Evolutionary conservation across 2,888 invertebrate genomes (phyloP), one percentile per base, ranked within the genome.

Genomic region (Lamproptera curius): DNA sequence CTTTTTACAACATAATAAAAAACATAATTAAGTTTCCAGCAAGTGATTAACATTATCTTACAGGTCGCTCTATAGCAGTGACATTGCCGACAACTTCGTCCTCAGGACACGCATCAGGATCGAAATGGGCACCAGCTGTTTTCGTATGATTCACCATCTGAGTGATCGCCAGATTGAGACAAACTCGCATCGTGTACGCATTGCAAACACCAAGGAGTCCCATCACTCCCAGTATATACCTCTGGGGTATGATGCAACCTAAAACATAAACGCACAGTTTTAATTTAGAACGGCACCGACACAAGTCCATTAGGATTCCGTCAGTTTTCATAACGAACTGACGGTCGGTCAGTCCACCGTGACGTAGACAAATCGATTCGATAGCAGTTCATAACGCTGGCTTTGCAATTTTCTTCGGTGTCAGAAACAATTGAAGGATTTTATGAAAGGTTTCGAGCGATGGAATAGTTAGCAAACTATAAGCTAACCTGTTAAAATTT

Each of bases 121-220:
- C 77, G 6, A 51, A 53, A 43, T 65, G 58, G 1, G 51, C 49
- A 1, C 42, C 56, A 28, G 50, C 56, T 0, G 44, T 48, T 44
- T 57, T 67, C 1, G 58, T 60, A 31, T 57, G 66, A 47, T 75
- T 72, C 1, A 92, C 91, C 90, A 93, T 91, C 61, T 92, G 90
- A 0, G 92, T 93, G 51, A 93, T 93, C n/a, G 93, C 91, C 50
- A 93, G 88, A 51, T 92, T 92, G 10, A 94, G 83, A 51, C 92
- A 92, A 1, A 93, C 91, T 33, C 93, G 85, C 92, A 93, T 92
- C 17, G 92, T 92, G 65, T 93, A 93, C 2, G 93, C 93, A 61
- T 92, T 93, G 61, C 92, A 88, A 1, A 94, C 89, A 2, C 92
- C 93, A 6, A 93, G 70, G 51, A 93, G 91, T 17, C 93, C 92